A percentile compares a stretch with the other conserved stretches of the same genome.
These are phyloP conservation scores for Lordiphosa collinella DNA, from an alignment of 1,140 invertebrate species.

Conservation along the genomic window DNA sequence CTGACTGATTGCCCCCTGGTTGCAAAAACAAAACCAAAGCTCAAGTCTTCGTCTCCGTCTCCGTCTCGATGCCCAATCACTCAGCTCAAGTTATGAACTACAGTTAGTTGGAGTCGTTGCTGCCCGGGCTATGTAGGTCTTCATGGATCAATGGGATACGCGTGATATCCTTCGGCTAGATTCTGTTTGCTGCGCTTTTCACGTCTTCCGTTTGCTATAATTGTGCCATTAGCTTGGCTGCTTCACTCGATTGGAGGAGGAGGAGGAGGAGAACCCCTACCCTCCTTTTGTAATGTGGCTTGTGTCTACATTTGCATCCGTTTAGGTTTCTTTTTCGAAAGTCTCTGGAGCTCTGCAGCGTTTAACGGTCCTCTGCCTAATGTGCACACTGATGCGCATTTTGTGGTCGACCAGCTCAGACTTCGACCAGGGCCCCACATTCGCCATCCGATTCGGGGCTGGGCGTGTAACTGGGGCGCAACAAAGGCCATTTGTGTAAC, in stretches of 20 bases:
- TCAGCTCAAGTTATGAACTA: conserved; percentile 73
- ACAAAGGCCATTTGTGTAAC: conserved; percentile 66
- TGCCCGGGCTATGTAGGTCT: conserved; percentile 59
- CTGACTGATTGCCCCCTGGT: conserved; percentile 77
- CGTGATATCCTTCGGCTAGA: conserved; percentile 79
- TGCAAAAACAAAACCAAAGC: conserved; percentile 21
- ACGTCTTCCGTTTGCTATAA: conserved; percentile 74
- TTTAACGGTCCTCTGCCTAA: conserved; percentile 67
- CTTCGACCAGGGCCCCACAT: not conserved
- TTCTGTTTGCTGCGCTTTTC: conserved; percentile 61
- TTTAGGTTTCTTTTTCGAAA: conserved; percentile 63
- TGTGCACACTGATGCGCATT: conserved; percentile 67
- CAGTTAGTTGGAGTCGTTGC: conserved; percentile 54
- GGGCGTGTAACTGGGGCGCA: conserved; percentile 70
- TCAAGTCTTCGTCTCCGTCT: conserved; percentile 7
- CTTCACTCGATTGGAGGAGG: conserved; percentile 21
- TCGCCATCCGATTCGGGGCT: conserved; percentile 10
- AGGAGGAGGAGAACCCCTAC: not conserved
- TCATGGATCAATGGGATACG: conserved; percentile 79
- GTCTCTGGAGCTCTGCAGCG: conserved; percentile 38
- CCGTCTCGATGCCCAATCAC: conserved; percentile 54
- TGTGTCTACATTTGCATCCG: conserved; percentile 76
- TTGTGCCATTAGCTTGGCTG: conserved; percentile 67
- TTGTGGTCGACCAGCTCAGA: conserved; percentile 10
- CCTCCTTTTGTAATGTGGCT: conserved; percentile 25